Base-by-base conservation (phyloP, 2,113 vertebrate species). In the Microcebus murinus region DNA sequence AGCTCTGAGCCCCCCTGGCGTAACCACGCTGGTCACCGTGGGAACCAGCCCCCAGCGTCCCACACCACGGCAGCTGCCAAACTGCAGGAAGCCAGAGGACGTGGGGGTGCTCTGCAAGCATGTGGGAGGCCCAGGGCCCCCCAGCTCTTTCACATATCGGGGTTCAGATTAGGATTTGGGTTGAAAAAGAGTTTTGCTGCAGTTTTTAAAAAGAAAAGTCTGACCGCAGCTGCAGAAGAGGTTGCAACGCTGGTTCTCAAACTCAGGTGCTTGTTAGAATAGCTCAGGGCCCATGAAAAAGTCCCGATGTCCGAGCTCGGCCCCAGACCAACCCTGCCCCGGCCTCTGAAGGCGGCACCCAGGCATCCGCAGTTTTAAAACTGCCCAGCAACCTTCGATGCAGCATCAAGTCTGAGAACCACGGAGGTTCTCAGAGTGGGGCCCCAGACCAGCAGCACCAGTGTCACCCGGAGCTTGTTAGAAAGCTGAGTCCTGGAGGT, bases 341-440 rank as follows among this genome's bases (percentile, higher is more conserved):
- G 0, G 8, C 4, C 34, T 50, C 87, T 27, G 36, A 67, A 50
- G 27, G 4, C 3, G 4, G 20, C 3, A 14, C 39, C 67, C 7
- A 1, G 59, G 18, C 11, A 0, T 9, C 13, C 0, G 36, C 1
- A 0, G 13, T n/a, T 42, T 25, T 1, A 21, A n/a, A 65, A 39
- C 73, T 45, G 13, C 39, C 68, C 25, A 2, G 14, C n/a, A 42
- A 8, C 67, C 85, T 25, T 39, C 0, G 0, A 3, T 8, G 3
- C 3, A 12, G 34, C 23, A n/a, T 3, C 68, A 45, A 25, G 21
- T 29, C 70, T 27, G 36, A 91, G 73, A 29, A 34, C n/a, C 65
- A 27, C 25, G 5, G n/a, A 21, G 15, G 13, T 2, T 42, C n/a
- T 57, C 87, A 10, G 8, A 4, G 13, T 0, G 59, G 27, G 45